Conservation (phyloP, 2,797 vertebrate species). For the Pogoniulus pusillus region DNA sequence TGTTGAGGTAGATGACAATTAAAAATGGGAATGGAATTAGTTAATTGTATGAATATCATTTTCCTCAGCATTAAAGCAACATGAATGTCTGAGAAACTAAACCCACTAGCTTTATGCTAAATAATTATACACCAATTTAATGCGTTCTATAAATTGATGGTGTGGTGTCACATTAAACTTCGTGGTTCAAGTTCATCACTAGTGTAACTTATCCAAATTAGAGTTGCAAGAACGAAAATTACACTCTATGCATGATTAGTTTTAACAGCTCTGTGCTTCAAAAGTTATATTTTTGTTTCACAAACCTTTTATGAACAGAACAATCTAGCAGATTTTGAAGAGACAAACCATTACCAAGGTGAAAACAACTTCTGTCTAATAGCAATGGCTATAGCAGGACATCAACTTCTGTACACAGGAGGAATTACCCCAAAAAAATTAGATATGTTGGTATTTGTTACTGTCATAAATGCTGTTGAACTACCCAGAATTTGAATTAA, state of each 20-base stretch:
- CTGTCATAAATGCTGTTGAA: conserved; percentile 78
- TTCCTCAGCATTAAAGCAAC: neutral
- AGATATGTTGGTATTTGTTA: conserved; percentile 58
- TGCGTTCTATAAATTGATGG: neutral
- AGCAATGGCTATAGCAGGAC: neutral
- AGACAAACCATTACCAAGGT: neutral
- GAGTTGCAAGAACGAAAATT: conserved; percentile 9
- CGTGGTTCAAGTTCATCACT: neutral
- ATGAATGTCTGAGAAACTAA: neutral
- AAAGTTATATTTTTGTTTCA: neutral
- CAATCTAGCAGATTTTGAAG: neutral
- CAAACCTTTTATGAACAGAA: neutral
- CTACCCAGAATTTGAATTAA: conserved; percentile 80
- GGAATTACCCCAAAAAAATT: conserved; percentile 36
- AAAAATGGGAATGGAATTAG: neutral
- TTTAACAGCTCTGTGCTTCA: neutral
- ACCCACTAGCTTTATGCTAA: neutral
- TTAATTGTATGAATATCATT: neutral
- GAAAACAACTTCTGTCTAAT: neutral
- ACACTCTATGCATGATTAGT: neutral
- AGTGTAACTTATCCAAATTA: neutral
- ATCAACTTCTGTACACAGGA: neutral
- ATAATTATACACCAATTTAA: neutral
- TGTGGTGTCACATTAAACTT: neutral
- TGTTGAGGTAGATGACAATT: neutral